These are phyloP conservation scores for Lysiphlebus fabarum DNA, from an alignment of 1,140 invertebrate species.

Conservation along the genomic window DNA sequence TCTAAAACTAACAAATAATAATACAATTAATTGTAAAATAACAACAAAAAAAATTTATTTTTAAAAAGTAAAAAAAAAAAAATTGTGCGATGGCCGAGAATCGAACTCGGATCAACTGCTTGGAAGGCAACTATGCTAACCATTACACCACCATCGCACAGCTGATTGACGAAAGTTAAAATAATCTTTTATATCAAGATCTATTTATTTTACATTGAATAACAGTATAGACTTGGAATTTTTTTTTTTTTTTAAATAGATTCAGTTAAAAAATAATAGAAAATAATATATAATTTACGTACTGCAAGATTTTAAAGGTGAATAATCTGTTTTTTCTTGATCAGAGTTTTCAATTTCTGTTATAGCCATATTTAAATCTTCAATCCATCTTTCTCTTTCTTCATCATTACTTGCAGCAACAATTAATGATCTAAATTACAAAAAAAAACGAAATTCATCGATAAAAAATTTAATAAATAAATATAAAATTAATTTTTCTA, in stretches of 20 bases:
- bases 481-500: conserved; percentile 28
- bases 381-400: conserved; percentile 85
- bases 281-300: conserved; percentile 43
- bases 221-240: background rate
- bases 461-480: conserved; percentile 37
- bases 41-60: too few relatives aligned
- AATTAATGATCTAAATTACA: conserved; percentile 64
- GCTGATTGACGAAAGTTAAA: background rate
- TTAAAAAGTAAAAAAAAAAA: conserved; percentile 29
- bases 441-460: too few relatives aligned
- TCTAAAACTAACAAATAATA: too few relatives aligned
- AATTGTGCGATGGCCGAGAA: conserved; percentile 80
- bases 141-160: conserved; percentile 79
- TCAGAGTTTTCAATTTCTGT: conserved; percentile 64
- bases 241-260: background rate
- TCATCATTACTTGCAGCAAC: conserved; percentile 76
- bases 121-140: conserved; percentile 90
- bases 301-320: conserved; percentile 77
- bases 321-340: conserved; percentile 62
- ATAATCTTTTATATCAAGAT: too few relatives aligned
- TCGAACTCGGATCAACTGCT: conserved; percentile 93
- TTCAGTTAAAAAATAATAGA: background rate
- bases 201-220: too few relatives aligned
- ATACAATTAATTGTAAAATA: too few relatives aligned
- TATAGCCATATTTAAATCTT: conserved; percentile 75